Conservation (phyloP, 2,888 invertebrate genomes). For the Oxystoma pomonae region DNA sequence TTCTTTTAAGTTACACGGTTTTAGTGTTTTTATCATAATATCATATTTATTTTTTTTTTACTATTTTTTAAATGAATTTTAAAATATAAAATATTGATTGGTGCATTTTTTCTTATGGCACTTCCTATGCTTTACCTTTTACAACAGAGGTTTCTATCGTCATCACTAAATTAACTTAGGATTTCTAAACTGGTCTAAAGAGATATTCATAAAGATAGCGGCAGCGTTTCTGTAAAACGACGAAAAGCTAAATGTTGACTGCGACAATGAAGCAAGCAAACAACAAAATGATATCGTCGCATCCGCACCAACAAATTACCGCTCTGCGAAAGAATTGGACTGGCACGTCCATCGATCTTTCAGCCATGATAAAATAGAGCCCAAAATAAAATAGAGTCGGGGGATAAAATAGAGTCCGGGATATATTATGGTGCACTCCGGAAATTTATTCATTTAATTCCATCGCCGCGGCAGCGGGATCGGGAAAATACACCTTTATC, state of each 20-base stretch:
- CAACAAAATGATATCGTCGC: background rate
- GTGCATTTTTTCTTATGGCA: too few relatives aligned
- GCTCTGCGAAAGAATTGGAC: background rate
- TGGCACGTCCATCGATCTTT: background rate
- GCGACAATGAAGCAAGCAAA: background rate
- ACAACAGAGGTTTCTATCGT: too few relatives aligned
- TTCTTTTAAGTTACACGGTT: too few relatives aligned
- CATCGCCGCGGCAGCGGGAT: background rate
- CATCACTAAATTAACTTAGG: too few relatives aligned
- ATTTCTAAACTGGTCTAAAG: background rate
- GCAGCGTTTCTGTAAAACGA: background rate
- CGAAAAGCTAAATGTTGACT: background rate
- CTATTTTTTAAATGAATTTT: too few relatives aligned
- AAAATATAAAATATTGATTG: too few relatives aligned
- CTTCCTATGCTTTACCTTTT: too few relatives aligned
- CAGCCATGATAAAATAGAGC: background rate
- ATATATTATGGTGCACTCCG: background rate
- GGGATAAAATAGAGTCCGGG: background rate
- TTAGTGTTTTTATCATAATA: too few relatives aligned
- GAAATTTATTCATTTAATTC: background rate
- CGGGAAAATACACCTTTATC: background rate
- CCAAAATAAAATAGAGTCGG: background rate
- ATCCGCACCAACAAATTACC: background rate
- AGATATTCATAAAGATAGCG: background rate
- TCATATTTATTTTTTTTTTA: too few relatives aligned